Conservation (phyloP, 2,797 vertebrate genomes). For the Danio choprae region DNA sequence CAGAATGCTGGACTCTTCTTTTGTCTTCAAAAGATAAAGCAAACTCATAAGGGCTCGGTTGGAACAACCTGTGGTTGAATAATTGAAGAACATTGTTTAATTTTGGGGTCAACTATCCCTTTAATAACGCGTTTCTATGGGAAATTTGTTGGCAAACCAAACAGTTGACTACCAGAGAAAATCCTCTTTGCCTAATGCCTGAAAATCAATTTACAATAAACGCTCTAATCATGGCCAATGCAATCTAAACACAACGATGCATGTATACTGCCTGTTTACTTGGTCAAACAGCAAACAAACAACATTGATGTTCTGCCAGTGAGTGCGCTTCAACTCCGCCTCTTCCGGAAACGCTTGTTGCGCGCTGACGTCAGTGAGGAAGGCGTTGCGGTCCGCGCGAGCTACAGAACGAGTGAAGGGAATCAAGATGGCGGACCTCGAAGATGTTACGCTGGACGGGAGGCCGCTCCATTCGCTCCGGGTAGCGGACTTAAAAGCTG, state of each 20-base stretch:
- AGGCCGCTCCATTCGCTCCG: slow-evolving; percentile 93
- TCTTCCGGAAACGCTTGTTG: slow-evolving; percentile 42
- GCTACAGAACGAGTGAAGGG: slow-evolving; percentile 77
- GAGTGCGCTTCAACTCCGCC: not conserved
- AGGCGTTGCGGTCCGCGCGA: slow-evolving; percentile 70
- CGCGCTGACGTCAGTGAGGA: slow-evolving; percentile 71
- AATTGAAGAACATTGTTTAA: too few species aligned
- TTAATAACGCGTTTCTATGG: too few species aligned
- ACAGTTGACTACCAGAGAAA: too few species aligned
- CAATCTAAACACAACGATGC: not conserved
- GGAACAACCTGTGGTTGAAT: too few species aligned
- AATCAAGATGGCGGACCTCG: slow-evolving; percentile 95
- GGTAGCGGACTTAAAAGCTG: slow-evolving; percentile 92
- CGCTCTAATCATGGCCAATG: not conserved
- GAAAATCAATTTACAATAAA: not conserved
- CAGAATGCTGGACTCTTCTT: too few species aligned
- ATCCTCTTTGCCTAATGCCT: not conserved
- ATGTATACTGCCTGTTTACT: not conserved
- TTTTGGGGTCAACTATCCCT: too few species aligned
- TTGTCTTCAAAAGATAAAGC: too few species aligned
- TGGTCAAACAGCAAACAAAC: not conserved
- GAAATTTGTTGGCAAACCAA: too few species aligned
- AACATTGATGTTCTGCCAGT: not conserved
- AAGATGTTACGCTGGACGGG: slow-evolving; percentile 97
- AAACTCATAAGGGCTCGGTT: too few species aligned